Evolutionary conservation across 1,140 invertebrate genomes (phyloP), one percentile per base, ranked within the genome.

Genomic region (Brachionus calyciflorus): DNA sequence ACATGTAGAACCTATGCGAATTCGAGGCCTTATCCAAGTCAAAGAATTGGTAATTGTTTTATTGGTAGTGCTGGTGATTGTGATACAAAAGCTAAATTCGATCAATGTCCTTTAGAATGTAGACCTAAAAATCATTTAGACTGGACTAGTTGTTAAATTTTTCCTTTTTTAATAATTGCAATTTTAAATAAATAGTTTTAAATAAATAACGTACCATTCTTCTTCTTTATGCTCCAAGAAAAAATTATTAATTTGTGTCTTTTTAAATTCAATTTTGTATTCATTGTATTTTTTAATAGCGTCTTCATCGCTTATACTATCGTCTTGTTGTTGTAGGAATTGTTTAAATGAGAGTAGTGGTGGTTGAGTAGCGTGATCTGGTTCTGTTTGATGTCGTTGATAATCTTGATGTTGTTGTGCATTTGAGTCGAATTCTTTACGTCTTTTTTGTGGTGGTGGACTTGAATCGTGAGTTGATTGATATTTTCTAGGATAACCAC

Each of bases 161-260:
- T 57, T 28, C 10, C 2, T 26, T 60, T 0, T n/a, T n/a, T 30
- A 30, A 28, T 60, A 37, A 60, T 24, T n/a, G 1, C 17, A 37
- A 30, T 1, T 28, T 1, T 33, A 28, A 60, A 1, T 57, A 28
- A 26, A 57, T 28, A 60, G 30, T 30, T 14, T 30, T 57, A 28
- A 30, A n/a, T 30, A 28, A 28, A 24, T 28, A 24, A 1, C 9
- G 17, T 40, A 99, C 97, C 97, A 99, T 91, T 99, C 96, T 85
- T 99, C 96, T 83, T 99, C 96, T 87, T 98, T 98, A 87, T 99
- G 97, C 37, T 90, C 90, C 81, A 98, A 91, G 87, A 99, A 99
- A 87, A 99, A 99, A 85, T 98, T 95, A 85, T 96, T 96, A 21
- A 98, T 89, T 83, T 99, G 96, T 83, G 96, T 93, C 68, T 93